Conservation (phyloP, 2,113 vertebrate genomes). For the Myrmecophaga tridactyla region DNA sequence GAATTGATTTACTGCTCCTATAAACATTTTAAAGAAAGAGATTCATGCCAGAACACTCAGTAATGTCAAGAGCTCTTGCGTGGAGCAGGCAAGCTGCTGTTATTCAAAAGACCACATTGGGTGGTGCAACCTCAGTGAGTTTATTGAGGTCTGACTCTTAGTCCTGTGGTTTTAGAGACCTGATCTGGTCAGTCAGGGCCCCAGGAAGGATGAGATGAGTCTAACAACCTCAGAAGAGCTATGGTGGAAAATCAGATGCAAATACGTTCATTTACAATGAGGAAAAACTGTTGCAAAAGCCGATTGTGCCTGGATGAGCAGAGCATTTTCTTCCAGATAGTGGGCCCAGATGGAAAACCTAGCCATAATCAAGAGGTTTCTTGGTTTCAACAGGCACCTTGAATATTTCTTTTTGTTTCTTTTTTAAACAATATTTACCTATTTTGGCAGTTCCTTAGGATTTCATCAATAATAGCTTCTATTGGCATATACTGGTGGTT, state of each 20-base stretch:
- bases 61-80: neutral
- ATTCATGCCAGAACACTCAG: neutral
- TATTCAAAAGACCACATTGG: neutral
- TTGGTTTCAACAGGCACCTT: neutral
- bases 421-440: neutral
- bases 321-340: neutral
- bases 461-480: conserved; percentile 45
- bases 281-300: neutral
- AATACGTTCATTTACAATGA: neutral
- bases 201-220: neutral
- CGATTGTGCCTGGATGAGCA: neutral
- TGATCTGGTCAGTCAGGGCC: neutral
- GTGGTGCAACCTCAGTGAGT: neutral
- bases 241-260: neutral
- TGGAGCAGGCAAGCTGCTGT: neutral
- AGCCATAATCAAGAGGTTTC: conserved; percentile 8
- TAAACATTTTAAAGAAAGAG: neutral
- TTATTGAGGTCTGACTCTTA: neutral
- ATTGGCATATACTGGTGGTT: conserved; percentile 23
- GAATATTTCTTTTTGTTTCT: conserved; percentile 10
- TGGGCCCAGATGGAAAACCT: neutral
- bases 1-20: conserved; percentile 25
- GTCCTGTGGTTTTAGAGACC: neutral
- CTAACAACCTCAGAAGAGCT: neutral
- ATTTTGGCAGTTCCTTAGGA: conserved; percentile 33